These are phyloP conservation scores for Parasteatoda lunata DNA, from an alignment of 2,888 invertebrate species.

Conservation along the genomic window DNA sequence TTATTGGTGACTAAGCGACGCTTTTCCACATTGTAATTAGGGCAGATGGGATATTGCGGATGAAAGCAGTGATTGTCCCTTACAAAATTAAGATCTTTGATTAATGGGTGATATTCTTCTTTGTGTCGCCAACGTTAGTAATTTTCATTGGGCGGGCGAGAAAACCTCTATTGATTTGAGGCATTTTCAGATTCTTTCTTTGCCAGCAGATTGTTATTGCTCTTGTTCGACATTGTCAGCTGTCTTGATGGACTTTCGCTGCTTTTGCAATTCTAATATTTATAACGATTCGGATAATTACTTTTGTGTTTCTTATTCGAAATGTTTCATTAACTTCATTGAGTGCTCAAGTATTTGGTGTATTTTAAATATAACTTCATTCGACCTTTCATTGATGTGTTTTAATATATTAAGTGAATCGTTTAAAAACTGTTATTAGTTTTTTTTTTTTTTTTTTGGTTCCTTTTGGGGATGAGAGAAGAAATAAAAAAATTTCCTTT, in stretches of 20 bases:
- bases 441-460: too few species aligned
- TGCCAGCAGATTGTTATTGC: background rate
- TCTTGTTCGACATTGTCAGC: background rate
- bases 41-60: conserved; percentile 10
- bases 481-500: too few species aligned
- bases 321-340: too few species aligned
- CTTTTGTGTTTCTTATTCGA: too few species aligned
- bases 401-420: too few species aligned
- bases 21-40: conserved; percentile 26
- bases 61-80: background rate
- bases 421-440: too few species aligned
- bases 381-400: too few species aligned
- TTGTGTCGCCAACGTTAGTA: background rate
- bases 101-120: conserved; percentile 2
- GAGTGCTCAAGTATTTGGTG: too few species aligned
- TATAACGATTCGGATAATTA: too few species aligned
- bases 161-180: background rate
- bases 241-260: background rate
- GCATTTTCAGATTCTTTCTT: background rate
- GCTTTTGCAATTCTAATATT: background rate
- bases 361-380: too few species aligned
- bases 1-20: conserved; percentile 12
- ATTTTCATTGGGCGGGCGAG: background rate
- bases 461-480: too few species aligned
- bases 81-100: background rate